Evolutionary conservation across 1,140 invertebrate species (phyloP).

Genomic region (Apis cerana): DNA sequence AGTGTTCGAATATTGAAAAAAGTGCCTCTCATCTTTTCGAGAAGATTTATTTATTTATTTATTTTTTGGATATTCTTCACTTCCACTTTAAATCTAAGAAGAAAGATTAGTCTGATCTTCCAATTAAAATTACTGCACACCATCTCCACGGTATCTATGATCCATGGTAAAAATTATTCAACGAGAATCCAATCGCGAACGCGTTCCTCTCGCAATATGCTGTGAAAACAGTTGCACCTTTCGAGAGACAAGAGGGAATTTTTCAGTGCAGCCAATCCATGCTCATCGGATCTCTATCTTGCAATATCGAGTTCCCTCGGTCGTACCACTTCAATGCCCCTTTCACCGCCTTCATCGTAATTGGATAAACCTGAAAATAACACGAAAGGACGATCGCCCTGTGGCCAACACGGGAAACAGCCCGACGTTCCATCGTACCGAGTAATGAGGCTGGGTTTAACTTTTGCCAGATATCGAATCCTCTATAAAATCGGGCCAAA

Average conservation of each 20-base stretch:
- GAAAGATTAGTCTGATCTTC: background rate
- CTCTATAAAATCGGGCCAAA: background rate
- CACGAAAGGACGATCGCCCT: constrained; percentile 21
- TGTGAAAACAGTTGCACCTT: constrained; percentile 8
- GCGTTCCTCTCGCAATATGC: background rate
- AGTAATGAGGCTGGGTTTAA: constrained; percentile 28
- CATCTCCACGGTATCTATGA: too few relatives aligned
- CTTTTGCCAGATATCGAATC: constrained; percentile 4
- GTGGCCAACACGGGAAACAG: background rate
- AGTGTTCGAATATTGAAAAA: too few relatives aligned
- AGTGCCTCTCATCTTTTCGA: background rate
- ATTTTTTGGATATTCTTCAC: too few relatives aligned
- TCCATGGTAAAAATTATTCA: background rate
- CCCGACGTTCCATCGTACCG: constrained; percentile 1
- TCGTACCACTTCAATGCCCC: constrained; percentile 12
- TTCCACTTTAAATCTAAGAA: too few relatives aligned
- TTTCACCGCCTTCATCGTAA: constrained; percentile 31
- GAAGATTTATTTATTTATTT: too few relatives aligned
- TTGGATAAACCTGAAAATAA: constrained; percentile 46
- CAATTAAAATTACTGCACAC: background rate
- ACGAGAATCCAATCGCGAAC: background rate
- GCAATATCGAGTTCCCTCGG: constrained; percentile 18
- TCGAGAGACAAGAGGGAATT: constrained; percentile 2
- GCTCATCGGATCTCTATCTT: constrained; percentile 23
- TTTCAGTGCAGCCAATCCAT: constrained; percentile 19